Conservation (phyloP, 2,888 invertebrate genomes). For the Acanthopleura granulata region DNA sequence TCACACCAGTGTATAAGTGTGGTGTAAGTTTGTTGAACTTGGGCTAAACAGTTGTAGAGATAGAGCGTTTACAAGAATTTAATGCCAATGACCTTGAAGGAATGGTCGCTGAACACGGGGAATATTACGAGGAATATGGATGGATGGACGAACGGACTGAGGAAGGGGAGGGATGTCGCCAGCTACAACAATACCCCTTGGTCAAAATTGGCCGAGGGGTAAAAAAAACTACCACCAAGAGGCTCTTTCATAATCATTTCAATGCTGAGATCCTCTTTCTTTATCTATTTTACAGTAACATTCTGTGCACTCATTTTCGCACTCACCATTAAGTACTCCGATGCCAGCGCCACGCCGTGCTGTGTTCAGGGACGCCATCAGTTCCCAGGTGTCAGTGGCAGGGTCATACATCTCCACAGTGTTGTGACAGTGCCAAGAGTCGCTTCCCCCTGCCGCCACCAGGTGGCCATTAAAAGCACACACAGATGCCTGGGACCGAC, state of each 20-base stretch:
- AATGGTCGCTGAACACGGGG: too few relatives aligned
- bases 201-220: too few relatives aligned
- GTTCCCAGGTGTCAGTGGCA: slow-evolving; percentile 76
- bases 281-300: too few relatives aligned
- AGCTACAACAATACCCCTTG: too few relatives aligned
- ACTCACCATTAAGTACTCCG: slow-evolving; percentile 61
- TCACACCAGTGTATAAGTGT: too few relatives aligned
- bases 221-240: background rate
- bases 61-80: too few relatives aligned
- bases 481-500: slow-evolving; percentile 85
- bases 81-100: background rate
- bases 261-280: too few relatives aligned
- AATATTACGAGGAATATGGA: too few relatives aligned
- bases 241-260: too few relatives aligned
- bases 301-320: background rate
- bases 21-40: background rate
- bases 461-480: slow-evolving; percentile 78
- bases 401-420: slow-evolving; percentile 80
- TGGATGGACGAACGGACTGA: too few relatives aligned
- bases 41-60: background rate
- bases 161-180: background rate
- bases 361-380: slow-evolving; percentile 82
- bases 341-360: slow-evolving; percentile 73
- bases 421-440: slow-evolving; percentile 87
- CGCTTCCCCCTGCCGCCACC: slow-evolving; percentile 88